Evolutionary conservation across 2,888 invertebrate species (phyloP).

Genomic region (Lasius fuliginosus): DNA sequence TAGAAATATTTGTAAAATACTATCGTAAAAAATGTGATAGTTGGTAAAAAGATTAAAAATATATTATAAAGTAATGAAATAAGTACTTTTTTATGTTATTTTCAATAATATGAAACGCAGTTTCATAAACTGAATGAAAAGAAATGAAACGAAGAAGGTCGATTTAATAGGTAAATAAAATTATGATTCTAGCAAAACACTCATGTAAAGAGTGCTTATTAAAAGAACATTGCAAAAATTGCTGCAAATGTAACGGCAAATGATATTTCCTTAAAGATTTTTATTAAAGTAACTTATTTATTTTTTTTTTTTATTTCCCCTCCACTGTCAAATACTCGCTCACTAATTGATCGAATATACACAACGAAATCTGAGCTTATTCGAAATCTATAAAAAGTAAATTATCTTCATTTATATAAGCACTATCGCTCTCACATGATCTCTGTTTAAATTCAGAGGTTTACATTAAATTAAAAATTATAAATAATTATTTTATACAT

Average conservation of each 20-base stretch:
- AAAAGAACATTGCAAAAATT: neutral
- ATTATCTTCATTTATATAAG: neutral
- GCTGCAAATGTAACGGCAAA: neutral
- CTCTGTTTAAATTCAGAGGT: neutral
- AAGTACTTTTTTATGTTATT: too few relatives aligned
- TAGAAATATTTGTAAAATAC: neutral
- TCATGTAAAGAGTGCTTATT: neutral
- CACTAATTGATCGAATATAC: neutral
- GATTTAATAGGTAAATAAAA: neutral
- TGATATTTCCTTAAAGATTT: neutral
- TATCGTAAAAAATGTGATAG: neutral
- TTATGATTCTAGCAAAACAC: neutral
- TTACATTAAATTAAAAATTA: neutral
- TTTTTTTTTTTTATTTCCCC: too few relatives aligned
- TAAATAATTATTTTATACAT: neutral
- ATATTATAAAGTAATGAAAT: too few relatives aligned
- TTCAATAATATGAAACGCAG: too few relatives aligned
- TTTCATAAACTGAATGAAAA: too few relatives aligned
- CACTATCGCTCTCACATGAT: neutral
- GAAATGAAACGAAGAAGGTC: neutral
- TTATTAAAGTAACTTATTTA: neutral
- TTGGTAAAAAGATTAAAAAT: neutral
- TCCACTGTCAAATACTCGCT: neutral
- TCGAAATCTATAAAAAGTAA: neutral
- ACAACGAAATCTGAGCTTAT: neutral